Evolutionary conservation across 2,888 invertebrate species (phyloP).

Genomic region (Encarsia formosa): DNA sequence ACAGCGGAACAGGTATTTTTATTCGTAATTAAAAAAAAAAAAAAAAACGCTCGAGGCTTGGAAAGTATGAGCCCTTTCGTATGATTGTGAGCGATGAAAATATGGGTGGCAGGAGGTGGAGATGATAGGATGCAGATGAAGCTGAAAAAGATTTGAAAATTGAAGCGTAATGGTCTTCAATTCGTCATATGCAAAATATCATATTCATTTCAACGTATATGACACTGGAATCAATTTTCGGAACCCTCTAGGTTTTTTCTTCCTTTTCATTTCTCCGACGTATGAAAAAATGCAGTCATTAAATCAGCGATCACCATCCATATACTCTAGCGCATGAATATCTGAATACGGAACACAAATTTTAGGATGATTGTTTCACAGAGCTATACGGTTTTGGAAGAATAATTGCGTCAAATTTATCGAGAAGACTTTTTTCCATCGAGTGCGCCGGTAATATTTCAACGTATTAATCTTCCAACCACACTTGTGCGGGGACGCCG

Average conservation of each 20-base stretch:
- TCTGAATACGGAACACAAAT: not conserved
- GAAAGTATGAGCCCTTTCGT: conserved; percentile 8
- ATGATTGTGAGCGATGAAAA: not conserved
- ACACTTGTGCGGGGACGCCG: not conserved
- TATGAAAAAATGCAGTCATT: conserved; percentile 43
- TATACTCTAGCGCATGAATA: not conserved
- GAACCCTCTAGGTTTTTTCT: conserved; percentile 15
- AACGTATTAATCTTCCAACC: conserved; percentile 33
- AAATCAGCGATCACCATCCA: conserved; percentile 40
- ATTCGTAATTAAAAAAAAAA: no score
- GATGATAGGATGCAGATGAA: conserved; percentile 43
- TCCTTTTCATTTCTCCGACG: conserved; percentile 31
- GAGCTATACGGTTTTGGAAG: conserved; percentile 23
- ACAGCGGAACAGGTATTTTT: no score
- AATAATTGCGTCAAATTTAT: conserved; percentile 43
- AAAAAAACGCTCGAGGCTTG: conserved; percentile 15
- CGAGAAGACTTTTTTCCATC: conserved; percentile 31
- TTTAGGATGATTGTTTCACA: not conserved
- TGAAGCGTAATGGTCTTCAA: conserved; percentile 49
- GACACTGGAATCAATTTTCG: conserved; percentile 11
- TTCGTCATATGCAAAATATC: conserved; percentile 51
- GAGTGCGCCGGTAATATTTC: conserved; percentile 33
- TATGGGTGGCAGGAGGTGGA: conserved; percentile 23
- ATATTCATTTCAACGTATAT: conserved; percentile 26
- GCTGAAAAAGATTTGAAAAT: conserved; percentile 40